Base-by-base conservation (phyloP, 2,888 invertebrate genomes). In the Agrotis puta region DNA sequence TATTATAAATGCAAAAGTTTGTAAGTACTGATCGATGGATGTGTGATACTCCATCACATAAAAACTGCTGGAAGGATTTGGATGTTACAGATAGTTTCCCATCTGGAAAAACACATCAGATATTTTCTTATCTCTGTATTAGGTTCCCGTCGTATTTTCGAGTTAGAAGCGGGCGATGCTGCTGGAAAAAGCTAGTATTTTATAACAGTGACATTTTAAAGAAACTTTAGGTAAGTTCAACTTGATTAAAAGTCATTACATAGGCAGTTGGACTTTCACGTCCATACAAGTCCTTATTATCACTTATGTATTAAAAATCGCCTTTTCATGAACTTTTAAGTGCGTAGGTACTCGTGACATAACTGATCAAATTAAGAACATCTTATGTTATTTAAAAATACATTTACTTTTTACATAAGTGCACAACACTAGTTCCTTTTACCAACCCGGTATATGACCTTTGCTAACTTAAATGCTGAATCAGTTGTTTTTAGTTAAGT, bases 351-450 rank as follows among this genome's bases (percentile, higher is more conserved):
- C 13, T 33, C 51, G 33, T 76, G 58, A 58, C 39, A 39, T 51
- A 76, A 67, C n/a, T n/a, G 33, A 33, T 39, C 33, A 20, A 24
- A 47, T 67, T 47, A 50, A 56, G 48, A 56, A 43, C 48, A n/a
- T 47, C 11, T 27, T 14, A 48, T 27, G 33, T 4, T 22, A 20
- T 13, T 7, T 51, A 51, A 24, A 67, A 47, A 48, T 7, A 50
- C 16, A 20, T 53, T 51, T 58, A 76, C 39, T 20, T 45, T 16
- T 47, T 76, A 76, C 22, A n/a, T 47, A 68, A 73, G 14, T 47
- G 18, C 33, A n/a, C 4, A 20, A 45, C 50, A 33, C 3, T 45
- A 45, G 9, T 33, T 59, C 43, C 51, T 50, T 72, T 47, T 51
- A 39, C 16, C 14, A 20, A 71, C 6, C 39, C 0, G 48, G 20